Evolutionary conservation across 2,797 vertebrate genomes (phyloP), one percentile per base, ranked within the genome.

Genomic region (Hippocampus kuda): DNA sequence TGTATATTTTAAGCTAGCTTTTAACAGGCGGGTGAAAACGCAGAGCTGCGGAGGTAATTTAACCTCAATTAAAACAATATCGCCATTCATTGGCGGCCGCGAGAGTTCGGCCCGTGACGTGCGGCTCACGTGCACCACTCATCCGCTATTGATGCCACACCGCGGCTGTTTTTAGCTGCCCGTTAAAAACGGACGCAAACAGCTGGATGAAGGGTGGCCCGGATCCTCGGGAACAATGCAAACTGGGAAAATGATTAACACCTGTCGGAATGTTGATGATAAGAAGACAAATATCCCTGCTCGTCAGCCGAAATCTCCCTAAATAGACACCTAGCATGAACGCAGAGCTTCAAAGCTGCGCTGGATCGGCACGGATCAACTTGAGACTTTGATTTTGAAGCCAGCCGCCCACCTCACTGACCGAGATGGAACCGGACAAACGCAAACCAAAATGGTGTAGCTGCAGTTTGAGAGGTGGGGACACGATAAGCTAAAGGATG

Each of bases 291-390:
- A 24, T n/a, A 54, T n/a, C 22, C 51, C 51, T 54, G 2, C 51
- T 54, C 12, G 53, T 54, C 8, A 11, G 20, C n/a, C 22, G 3
- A 54, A 54, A 54, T 54, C 53, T 54, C 53, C n/a, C 53, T 24
- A 54, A 24, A 24, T 54, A 24, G n/a, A 24, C n/a, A 24, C n/a
- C 11, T 54, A 79, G 88, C 72, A 80, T 78, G 86, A 90, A 86
- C 87, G 86, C 87, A 64, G 75, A 73, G 65, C 83, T 79, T 88
- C 82, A 87, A 88, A 89, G 84, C 78, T 54, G 53, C 53, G 8
- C 53, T 24, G 53, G n/a, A 24, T 24, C 53, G 53, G 10, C 20
- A 22, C 3, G 22, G 53, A 54, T 54, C 53, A 54, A 54, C 53
- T 54, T 24, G 7, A 54, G 53, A 54, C 53, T 54, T 54, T 54